These are phyloP conservation scores for Steromphala cineraria DNA, from an alignment of 2,888 invertebrate genomes.

Conservation along the genomic window DNA sequence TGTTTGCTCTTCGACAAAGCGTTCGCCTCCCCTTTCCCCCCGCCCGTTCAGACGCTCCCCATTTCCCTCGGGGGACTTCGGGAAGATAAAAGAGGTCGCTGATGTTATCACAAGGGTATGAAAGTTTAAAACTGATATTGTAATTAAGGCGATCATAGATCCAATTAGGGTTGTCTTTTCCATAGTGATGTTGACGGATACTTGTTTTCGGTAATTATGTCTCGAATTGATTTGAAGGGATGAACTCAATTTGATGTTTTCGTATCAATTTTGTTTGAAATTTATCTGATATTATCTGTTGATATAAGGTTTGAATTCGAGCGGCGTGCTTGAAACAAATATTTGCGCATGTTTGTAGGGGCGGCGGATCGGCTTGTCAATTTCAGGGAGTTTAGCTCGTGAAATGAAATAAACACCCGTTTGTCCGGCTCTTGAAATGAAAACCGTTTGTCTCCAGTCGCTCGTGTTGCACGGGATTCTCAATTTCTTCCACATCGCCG, in stretches of 20 bases:
- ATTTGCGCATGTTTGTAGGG: too few species aligned
- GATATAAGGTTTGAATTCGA: background rate
- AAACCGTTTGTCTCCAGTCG: too few species aligned
- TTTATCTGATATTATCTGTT: background rate
- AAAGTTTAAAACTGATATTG: conserved; percentile 10
- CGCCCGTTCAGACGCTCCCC: background rate
- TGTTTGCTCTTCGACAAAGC: background rate
- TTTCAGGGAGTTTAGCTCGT: too few species aligned
- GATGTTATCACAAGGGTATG: conserved; percentile 12
- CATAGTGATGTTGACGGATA: background rate
- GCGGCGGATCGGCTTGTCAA: too few species aligned
- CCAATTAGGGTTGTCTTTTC: conserved; percentile 14
- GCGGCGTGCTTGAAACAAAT: background rate
- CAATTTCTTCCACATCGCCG: too few species aligned
- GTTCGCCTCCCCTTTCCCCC: background rate
- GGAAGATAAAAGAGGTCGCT: conserved; percentile 5
- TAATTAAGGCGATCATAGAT: conserved; percentile 10
- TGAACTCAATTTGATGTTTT: background rate
- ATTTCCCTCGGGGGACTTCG: background rate
- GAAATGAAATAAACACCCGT: too few species aligned
- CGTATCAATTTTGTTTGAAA: background rate
- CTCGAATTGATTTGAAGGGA: background rate
- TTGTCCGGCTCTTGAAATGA: too few species aligned
- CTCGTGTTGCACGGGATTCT: too few species aligned
- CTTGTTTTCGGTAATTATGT: conserved; percentile 5